These are phyloP conservation scores for Siphlonurus alternatus DNA, from an alignment of 2,888 invertebrate species.

Conservation along the genomic window DNA sequence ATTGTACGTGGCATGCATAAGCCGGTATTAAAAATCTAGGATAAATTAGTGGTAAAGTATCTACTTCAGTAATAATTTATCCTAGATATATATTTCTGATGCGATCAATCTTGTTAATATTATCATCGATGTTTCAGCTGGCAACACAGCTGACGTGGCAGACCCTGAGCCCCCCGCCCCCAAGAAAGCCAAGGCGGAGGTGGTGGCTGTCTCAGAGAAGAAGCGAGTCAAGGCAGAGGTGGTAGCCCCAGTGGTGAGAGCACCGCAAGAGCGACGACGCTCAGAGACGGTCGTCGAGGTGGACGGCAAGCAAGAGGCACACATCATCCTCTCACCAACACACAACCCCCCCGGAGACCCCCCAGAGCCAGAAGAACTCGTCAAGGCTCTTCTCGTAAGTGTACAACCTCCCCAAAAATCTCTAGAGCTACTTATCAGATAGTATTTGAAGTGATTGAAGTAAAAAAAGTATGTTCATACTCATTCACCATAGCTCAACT, in stretches of 20 bases:
- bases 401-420: too few species aligned
- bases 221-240: slow-evolving; percentile 24
- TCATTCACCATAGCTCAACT: too few species aligned
- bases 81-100: too few species aligned
- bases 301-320: slow-evolving; percentile 58
- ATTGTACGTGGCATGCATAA: too few species aligned
- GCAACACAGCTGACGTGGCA: slow-evolving; percentile 9
- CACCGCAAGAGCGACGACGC: slow-evolving; percentile 4
- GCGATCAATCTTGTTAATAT: too few species aligned
- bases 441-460: too few species aligned
- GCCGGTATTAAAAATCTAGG: too few species aligned
- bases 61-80: too few species aligned
- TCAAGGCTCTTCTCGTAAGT: slow-evolving; percentile 46
- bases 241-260: background rate
- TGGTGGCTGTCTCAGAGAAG: slow-evolving; percentile 14
- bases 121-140: too few species aligned
- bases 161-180: slow-evolving; percentile 24
- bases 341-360: slow-evolving; percentile 62
- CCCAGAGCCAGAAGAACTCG: slow-evolving; percentile 82
- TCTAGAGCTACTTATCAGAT: too few species aligned
- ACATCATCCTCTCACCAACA: slow-evolving; percentile 60
- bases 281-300: slow-evolving; percentile 25
- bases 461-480: too few species aligned
- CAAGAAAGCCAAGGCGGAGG: slow-evolving; percentile 20
- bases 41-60: too few species aligned